phyloP scores from a whole-genome alignment of 30 jellyfish, hydroid and myxozoan genomes.

The Hydra vulgaris region DNA sequence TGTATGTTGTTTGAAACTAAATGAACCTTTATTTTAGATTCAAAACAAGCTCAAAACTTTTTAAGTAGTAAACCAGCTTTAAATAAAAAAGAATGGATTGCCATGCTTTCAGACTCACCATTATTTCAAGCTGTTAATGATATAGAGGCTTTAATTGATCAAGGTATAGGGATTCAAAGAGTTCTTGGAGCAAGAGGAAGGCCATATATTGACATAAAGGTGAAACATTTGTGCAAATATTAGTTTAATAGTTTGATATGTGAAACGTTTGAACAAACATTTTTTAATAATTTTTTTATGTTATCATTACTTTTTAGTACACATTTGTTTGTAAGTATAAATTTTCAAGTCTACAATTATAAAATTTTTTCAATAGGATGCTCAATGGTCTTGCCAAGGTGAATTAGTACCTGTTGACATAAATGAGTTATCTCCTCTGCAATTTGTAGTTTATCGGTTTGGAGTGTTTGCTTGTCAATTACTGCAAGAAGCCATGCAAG shows the following conservation, averaged over 20 bases:
- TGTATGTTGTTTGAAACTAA: too few species aligned
- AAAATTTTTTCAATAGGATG: conserved; percentile 55
- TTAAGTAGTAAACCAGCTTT: not conserved
- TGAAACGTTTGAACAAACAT: too few species aligned
- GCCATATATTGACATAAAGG: conserved; percentile 95
- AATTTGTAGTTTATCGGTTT: conserved; percentile 83
- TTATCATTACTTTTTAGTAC: too few species aligned
- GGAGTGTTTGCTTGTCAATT: conserved; percentile 83
- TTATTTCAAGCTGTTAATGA: conserved; percentile 79
- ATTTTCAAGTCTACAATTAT: too few species aligned
- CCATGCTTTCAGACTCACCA: conserved; percentile 63
- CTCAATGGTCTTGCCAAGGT: conserved; percentile 93
- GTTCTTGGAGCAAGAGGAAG: conserved; percentile 83
- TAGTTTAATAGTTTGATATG: too few species aligned
- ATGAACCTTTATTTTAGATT: too few species aligned
- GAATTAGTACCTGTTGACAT: conserved; percentile 89
- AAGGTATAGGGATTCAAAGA: conserved; percentile 53
- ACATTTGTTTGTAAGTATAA: too few species aligned
- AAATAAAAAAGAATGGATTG: conserved; percentile 70
- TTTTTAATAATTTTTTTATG: too few species aligned
- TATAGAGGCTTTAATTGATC: conserved; percentile 73
- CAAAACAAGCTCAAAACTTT: not conserved
- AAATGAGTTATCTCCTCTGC: conserved; percentile 92
- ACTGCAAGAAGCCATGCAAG: conserved; percentile 56
- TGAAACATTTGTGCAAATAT: too few species aligned